Percentiles rank a stretch among this genome's conserved stretches.
These are phyloP conservation scores for Aegotheles bennettii DNA, from an alignment of 2,113 vertebrate species.

Conservation along the genomic window DNA sequence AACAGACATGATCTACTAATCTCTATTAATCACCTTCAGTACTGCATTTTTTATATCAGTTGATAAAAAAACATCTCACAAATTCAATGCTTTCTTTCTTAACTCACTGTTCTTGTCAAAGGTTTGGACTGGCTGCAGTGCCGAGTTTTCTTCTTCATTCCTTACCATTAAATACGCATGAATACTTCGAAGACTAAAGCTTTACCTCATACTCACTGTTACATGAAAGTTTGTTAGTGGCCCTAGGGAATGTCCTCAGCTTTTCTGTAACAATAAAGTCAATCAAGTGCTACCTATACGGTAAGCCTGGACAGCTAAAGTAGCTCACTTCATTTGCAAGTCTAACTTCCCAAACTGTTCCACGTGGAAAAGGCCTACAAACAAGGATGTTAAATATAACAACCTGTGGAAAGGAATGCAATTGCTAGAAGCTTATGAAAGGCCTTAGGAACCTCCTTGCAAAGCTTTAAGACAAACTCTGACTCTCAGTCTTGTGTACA, in stretches of 20 bases:
- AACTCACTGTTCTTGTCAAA: neutral
- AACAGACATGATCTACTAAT: neutral
- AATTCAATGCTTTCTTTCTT: neutral
- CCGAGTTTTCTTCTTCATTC: neutral
- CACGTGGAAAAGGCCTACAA: neutral
- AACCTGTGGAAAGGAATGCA: neutral
- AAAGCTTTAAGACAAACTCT: neutral
- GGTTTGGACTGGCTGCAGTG: neutral
- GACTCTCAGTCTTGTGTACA: neutral
- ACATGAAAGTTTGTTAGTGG: neutral
- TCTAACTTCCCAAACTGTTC: constrained; percentile 4
- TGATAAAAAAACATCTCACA: neutral
- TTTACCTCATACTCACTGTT: neutral
- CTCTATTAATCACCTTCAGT: neutral
- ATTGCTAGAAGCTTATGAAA: neutral
- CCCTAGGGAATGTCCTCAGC: constrained; percentile 27
- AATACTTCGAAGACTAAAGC: constrained; percentile 19
- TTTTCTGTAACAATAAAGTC: constrained; percentile 35
- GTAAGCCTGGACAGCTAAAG: neutral
- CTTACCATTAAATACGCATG: constrained; percentile 21
- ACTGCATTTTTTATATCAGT: neutral
- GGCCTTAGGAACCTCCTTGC: neutral
- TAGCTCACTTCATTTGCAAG: constrained; percentile 29
- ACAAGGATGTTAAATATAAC: neutral
- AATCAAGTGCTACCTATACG: constrained; percentile 7